Percentiles rank a stretch among this genome's conserved stretches.
Conservation (phyloP, 2,888 invertebrate genomes). For the Encarsia formosa region DNA sequence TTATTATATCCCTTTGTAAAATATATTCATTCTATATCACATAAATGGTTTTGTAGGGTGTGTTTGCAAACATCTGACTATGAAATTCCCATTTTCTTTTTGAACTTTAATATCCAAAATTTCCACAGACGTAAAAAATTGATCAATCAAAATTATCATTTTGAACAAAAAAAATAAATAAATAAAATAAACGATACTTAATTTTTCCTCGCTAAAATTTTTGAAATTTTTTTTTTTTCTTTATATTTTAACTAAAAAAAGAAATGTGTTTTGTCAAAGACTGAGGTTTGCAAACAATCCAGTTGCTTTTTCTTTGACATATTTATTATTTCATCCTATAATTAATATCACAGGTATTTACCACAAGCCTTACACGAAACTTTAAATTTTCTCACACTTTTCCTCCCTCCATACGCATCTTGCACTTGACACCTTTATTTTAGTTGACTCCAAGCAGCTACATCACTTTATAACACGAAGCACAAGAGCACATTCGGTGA, state of each 20-base stretch:
- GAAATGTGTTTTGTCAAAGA: too few relatives aligned
- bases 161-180: too few relatives aligned
- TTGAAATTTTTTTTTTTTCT: not conserved
- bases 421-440: conserved; percentile 2
- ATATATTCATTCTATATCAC: conserved; percentile 38
- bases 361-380: too few relatives aligned
- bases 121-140: too few relatives aligned
- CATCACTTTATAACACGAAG: conserved; percentile 13
- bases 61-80: conserved; percentile 26
- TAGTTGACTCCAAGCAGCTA: conserved; percentile 5
- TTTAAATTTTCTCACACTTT: conserved; percentile 4
- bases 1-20: conserved; percentile 37
- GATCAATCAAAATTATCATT: too few relatives aligned
- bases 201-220: too few relatives aligned
- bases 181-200: too few relatives aligned
- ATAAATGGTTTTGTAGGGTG: conserved; percentile 25
- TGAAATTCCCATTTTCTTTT: not conserved
- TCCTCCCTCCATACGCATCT: not conserved
- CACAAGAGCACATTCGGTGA: conserved; percentile 17
- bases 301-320: too few relatives aligned
- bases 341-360: too few relatives aligned
- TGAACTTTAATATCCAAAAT: not conserved
- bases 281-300: too few relatives aligned
- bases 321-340: too few relatives aligned
- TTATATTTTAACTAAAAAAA: not conserved